A percentile compares a stretch with the other conserved stretches of the same genome.
These are phyloP conservation scores for Tetragonula clypearis DNA, from an alignment of 1,140 invertebrate species.

Conservation along the genomic window DNA sequence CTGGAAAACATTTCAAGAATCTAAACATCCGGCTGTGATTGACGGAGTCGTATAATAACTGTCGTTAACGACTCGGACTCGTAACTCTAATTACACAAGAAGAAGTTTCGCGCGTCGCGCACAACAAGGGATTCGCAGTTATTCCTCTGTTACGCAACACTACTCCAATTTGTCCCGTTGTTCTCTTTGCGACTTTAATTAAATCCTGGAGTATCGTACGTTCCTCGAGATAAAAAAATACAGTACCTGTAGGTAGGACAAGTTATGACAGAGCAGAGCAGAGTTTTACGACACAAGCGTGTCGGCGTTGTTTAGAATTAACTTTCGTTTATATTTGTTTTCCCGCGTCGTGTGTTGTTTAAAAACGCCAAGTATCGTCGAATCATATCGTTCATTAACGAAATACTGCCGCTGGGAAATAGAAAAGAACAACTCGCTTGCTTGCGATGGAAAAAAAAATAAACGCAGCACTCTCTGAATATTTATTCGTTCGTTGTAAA, in stretches of 20 bases:
- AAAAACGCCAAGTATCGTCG: neutral
- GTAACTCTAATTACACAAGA: constrained; percentile 5
- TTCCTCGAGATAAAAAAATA: too few relatives aligned
- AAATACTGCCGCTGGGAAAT: too few relatives aligned
- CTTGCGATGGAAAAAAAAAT: neutral
- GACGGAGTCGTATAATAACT: constrained; percentile 19
- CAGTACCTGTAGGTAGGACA: neutral
- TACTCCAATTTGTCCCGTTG: neutral
- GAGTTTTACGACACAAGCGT: neutral
- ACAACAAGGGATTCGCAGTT: neutral
- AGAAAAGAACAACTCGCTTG: neutral
- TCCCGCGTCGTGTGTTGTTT: neutral
- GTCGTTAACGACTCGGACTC: neutral
- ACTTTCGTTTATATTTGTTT: neutral
- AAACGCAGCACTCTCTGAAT: neutral
- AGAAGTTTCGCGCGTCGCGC: neutral
- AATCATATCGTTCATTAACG: neutral
- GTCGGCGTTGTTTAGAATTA: neutral
- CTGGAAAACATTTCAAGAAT: neutral
- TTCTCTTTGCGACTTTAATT: neutral
- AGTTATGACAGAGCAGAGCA: neutral
- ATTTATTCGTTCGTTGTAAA: neutral
- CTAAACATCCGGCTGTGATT: neutral
- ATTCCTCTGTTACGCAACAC: neutral
- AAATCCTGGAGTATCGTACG: neutral